Percentiles rank a stretch among this genome's conserved stretches.
These are phyloP conservation scores for Chelidonichthys spinosus DNA, from an alignment of 2,797 vertebrate species.

Conservation along the genomic window DNA sequence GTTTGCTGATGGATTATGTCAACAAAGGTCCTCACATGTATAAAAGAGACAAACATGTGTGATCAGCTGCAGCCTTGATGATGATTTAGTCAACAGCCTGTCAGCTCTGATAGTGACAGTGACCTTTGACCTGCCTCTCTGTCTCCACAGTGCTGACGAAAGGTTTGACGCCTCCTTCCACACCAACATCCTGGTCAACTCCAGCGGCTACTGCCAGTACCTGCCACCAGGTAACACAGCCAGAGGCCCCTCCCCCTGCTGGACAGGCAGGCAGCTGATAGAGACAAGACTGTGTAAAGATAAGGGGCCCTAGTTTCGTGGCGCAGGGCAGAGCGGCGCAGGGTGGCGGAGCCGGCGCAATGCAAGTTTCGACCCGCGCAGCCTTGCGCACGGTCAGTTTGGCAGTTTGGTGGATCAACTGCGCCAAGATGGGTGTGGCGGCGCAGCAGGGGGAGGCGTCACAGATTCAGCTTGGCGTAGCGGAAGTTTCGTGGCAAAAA, in stretches of 20 bases:
- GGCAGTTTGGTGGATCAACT: too few relatives aligned
- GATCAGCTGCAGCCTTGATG: neutral
- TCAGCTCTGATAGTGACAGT: neutral
- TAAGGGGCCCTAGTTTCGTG: too few relatives aligned
- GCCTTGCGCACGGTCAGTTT: too few relatives aligned
- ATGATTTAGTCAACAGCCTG: neutral
- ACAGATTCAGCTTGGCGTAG: too few relatives aligned
- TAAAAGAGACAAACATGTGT: neutral
- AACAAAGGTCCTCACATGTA: neutral
- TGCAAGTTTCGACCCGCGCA: too few relatives aligned
- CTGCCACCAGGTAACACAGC: slow-evolving; percentile 91
- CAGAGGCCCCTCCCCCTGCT: slow-evolving; percentile 5
- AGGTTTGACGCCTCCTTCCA: slow-evolving; percentile 94
- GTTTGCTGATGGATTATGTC: neutral
- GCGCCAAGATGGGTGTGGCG: too few relatives aligned
- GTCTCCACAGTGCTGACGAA: slow-evolving; percentile 88
- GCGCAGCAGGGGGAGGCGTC: too few relatives aligned
- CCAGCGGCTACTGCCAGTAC: slow-evolving; percentile 91
- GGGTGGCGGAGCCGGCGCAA: too few relatives aligned
- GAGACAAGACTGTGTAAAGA: neutral
- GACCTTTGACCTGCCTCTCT: slow-evolving; percentile 11
- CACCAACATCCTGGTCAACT: slow-evolving; percentile 93
- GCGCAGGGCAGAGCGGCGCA: too few relatives aligned
- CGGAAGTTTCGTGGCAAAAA: too few relatives aligned
- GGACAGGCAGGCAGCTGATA: neutral